Percentiles rank a stretch among this genome's conserved stretches.
These are phyloP conservation scores for Erethizon dorsatum DNA, from an alignment of 2,797 vertebrate species.

Conservation along the genomic window DNA sequence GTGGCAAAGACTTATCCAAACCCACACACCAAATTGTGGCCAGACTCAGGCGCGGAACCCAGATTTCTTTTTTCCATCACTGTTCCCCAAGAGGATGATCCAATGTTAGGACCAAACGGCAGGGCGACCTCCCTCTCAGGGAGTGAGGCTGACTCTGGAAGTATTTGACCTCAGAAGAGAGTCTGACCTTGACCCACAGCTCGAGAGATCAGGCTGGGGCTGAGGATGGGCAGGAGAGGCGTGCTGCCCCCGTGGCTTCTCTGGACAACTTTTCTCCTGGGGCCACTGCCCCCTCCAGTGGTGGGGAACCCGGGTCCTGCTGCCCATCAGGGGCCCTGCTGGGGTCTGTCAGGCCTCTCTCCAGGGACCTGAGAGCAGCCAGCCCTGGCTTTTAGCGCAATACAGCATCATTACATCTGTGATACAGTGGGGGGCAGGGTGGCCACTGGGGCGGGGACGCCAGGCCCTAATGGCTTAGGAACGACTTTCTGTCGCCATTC, in stretches of 20 bases:
- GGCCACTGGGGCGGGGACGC: not conserved
- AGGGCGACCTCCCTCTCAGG: not conserved
- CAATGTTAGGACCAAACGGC: accelerated
- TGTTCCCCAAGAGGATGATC: not conserved
- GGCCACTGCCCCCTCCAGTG: accelerated
- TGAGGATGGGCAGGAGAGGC: not conserved
- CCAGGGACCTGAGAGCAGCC: not conserved
- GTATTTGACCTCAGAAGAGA: not conserved
- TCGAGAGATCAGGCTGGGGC: not conserved
- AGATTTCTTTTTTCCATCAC: not conserved
- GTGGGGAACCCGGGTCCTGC: not conserved
- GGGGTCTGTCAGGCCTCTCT: not conserved
- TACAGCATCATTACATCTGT: constrained; percentile 37
- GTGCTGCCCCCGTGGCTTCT: not conserved
- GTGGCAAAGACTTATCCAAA: not conserved
- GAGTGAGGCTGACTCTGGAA: not conserved
- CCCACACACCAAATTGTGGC: not conserved
- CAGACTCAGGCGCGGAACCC: not conserved
- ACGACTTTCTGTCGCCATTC: constrained; percentile 75
- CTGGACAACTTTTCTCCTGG: not conserved
- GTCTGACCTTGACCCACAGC: not conserved
- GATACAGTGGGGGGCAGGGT: not conserved
- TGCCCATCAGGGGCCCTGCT: not conserved
- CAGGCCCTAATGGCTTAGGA: constrained; percentile 76
- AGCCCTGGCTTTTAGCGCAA: constrained; percentile 69